A percentile compares a stretch with the other conserved stretches of the same genome.
These are phyloP conservation scores for Melanostoma scalare DNA, from an alignment of 2,888 invertebrate species.

Conservation along the genomic window DNA sequence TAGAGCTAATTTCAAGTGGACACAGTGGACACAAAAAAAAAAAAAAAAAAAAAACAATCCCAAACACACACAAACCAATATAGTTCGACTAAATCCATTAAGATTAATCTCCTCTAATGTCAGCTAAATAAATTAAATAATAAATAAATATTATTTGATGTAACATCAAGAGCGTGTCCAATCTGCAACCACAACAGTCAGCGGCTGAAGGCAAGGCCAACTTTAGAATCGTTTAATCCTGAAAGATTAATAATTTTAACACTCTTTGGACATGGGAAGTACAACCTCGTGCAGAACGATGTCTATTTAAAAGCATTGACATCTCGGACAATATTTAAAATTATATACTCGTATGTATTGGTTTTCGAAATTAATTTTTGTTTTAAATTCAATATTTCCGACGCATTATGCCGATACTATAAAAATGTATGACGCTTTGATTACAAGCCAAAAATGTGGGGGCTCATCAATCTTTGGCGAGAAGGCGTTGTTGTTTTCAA, in stretches of 20 bases:
- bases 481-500: constrained; percentile 4
- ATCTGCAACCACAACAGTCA: constrained; percentile 8
- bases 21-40: constrained; percentile 3
- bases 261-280: constrained; percentile 20
- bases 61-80: neutral
- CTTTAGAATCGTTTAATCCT: neutral
- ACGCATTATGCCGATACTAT: constrained; percentile 57
- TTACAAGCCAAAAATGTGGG: constrained; percentile 39
- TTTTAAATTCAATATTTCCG: constrained; percentile 17
- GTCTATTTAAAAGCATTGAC: constrained; percentile 45
- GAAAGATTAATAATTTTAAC: constrained; percentile 37
- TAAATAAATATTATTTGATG: constrained; percentile 57
- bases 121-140: constrained; percentile 56
- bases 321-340: neutral
- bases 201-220: constrained; percentile 45
- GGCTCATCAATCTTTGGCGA: constrained; percentile 16
- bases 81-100: constrained; percentile 45
- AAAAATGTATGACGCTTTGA: constrained; percentile 47
- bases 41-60: constrained; percentile 1
- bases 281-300: constrained; percentile 31
- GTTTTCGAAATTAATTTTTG: constrained; percentile 28
- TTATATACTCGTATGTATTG: neutral
- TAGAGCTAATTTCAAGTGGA: neutral
- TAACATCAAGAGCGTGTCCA: constrained; percentile 12
- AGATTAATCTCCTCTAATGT: constrained; percentile 63